Conservation (phyloP, 2,113 vertebrate genomes). For the Laterallus jamaicensis region DNA sequence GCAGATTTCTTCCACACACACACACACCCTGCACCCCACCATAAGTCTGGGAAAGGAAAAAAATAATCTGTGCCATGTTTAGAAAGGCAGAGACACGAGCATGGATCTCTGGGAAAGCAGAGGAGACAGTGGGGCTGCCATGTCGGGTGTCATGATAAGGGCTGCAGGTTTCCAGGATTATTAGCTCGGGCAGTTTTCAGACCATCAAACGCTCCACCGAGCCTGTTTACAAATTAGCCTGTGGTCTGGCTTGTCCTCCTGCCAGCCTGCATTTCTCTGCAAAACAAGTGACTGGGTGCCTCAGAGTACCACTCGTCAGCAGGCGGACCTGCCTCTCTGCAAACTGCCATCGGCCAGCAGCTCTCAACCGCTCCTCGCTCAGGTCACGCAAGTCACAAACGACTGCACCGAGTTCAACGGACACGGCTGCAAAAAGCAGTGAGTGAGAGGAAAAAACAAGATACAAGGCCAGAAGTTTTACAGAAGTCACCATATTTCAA, state of each 20-base stretch:
- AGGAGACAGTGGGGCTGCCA: background rate
- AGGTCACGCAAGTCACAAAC: background rate
- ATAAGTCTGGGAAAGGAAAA: background rate
- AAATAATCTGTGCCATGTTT: background rate
- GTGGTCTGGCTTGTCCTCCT: background rate
- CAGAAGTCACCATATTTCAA: background rate
- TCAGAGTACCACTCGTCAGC: rapidly evolving
- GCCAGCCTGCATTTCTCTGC: background rate
- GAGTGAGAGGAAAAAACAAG: background rate
- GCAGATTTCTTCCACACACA: background rate
- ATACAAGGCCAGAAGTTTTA: background rate
- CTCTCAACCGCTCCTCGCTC: background rate
- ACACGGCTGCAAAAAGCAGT: background rate
- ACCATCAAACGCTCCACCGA: background rate
- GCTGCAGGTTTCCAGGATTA: background rate
- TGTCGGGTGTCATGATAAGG: background rate
- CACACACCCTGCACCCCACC: background rate
- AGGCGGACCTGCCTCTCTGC: rapidly evolving
- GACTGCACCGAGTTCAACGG: rapidly evolving
- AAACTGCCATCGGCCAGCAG: rapidly evolving
- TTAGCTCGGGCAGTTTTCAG: background rate
- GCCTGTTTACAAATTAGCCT: background rate
- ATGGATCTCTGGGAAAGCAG: background rate
- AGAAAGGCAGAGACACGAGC: rapidly evolving
- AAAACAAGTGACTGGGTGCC: background rate